These are phyloP conservation scores for Synergus laeviventris DNA, from an alignment of 2,888 invertebrate species.

Conservation along the genomic window DNA sequence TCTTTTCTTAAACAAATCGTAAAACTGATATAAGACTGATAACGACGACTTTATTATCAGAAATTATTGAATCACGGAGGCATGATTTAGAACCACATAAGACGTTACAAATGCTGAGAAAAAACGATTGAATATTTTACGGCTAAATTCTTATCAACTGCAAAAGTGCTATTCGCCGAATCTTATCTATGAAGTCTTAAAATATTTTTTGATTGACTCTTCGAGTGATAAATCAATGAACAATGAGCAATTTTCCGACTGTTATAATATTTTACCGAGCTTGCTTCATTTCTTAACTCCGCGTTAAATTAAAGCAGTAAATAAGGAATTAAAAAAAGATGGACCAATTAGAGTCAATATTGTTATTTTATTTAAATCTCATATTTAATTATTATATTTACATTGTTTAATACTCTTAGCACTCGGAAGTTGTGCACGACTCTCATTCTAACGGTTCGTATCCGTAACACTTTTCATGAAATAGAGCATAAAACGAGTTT, in stretches of 20 bases:
- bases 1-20: background rate
- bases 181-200: background rate
- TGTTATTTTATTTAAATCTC: background rate
- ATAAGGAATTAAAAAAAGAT: background rate
- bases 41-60: background rate
- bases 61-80: background rate
- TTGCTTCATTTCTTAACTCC: background rate
- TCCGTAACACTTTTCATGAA: background rate
- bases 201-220: conserved; percentile 1
- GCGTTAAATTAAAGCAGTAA: background rate
- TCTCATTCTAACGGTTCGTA: background rate
- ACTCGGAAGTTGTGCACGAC: background rate
- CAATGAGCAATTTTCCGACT: background rate
- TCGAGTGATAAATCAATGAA: background rate
- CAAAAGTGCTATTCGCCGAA: background rate
- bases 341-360: background rate
- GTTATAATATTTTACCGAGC: no score
- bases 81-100: background rate
- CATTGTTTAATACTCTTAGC: background rate
- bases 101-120: background rate
- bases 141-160: background rate
- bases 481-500: background rate
- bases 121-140: background rate
- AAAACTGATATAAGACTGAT: background rate
- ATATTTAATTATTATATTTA: no score